A percentile compares a stretch with the other conserved stretches of the same genome.
phyloP scores from a whole-genome alignment of 2,888 invertebrate genomes.

The Ypsolopha sequella region DNA sequence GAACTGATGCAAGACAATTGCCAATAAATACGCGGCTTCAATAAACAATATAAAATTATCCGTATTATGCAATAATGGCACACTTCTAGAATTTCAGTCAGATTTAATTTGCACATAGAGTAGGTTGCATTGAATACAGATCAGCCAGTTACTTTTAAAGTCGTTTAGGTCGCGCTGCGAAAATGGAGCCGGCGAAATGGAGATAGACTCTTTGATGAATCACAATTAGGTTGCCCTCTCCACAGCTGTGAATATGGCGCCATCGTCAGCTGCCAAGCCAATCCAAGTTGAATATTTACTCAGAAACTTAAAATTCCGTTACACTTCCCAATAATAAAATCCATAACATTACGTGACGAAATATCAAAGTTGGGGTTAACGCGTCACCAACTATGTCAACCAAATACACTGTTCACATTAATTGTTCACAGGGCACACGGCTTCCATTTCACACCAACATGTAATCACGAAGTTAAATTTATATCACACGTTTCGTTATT shows the following conservation, averaged over 20 bases:
- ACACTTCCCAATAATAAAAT: neutral
- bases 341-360: neutral
- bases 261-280: no score
- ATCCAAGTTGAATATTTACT: neutral
- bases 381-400: no score
- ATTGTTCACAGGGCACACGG: neutral
- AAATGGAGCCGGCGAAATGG: slow-evolving; percentile 23
- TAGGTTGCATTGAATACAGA: slow-evolving; percentile 27
- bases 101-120: slow-evolving; percentile 12
- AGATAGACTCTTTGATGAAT: slow-evolving; percentile 30
- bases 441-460: no score
- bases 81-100: slow-evolving; percentile 22
- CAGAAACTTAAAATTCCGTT: slow-evolving; percentile 4
- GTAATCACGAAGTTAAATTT: neutral
- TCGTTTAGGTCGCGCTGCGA: slow-evolving; percentile 5
- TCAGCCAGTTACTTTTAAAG: slow-evolving; percentile 20
- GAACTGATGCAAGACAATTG: slow-evolving; percentile 25
- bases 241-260: no score
- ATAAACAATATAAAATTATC: slow-evolving; percentile 29
- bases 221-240: slow-evolving; percentile 18
- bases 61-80: slow-evolving; percentile 26
- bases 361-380: neutral
- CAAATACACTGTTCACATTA: neutral
- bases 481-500: slow-evolving; percentile 23
- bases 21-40: slow-evolving; percentile 17